Conservation (phyloP, 2,797 vertebrate genomes). For the Hirundo rustica region DNA sequence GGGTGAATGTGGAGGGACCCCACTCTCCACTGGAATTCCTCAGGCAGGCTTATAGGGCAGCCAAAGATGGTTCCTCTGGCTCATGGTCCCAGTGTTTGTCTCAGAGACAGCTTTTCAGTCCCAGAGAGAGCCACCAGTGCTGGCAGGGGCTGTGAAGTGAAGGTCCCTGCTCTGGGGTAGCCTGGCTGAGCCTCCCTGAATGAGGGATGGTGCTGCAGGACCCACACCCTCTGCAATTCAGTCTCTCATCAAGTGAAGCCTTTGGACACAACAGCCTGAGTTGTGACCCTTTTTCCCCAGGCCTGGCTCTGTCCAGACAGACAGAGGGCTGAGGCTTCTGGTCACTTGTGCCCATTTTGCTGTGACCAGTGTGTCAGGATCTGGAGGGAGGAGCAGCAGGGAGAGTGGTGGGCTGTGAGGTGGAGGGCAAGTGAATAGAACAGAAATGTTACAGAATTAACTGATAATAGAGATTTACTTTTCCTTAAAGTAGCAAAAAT, state of each 20-base stretch:
- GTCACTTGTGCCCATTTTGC: background rate
- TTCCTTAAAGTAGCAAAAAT: background rate
- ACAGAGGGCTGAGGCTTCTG: background rate
- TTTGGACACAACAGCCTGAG: background rate
- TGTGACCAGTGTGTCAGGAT: background rate
- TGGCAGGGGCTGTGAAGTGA: background rate
- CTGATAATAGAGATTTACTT: background rate
- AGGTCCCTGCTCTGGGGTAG: background rate
- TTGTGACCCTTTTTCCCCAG: background rate
- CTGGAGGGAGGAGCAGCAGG: rapidly evolving
- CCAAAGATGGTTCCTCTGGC: background rate
- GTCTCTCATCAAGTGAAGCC: background rate
- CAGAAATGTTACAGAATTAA: background rate
- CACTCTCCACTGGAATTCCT: rapidly evolving
- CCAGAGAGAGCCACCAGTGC: background rate
- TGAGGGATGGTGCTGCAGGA: background rate
- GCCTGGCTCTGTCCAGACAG: background rate
- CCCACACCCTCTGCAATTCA: background rate
- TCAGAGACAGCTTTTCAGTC: background rate
- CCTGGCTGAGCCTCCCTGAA: background rate
- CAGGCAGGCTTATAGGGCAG: background rate
- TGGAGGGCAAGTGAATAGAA: background rate
- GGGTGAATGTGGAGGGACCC: background rate
- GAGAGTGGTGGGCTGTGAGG: background rate
- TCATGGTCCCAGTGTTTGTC: background rate